Evolutionary conservation across 2,888 invertebrate genomes (phyloP).

Genomic region (Xestia rhomboidea): DNA sequence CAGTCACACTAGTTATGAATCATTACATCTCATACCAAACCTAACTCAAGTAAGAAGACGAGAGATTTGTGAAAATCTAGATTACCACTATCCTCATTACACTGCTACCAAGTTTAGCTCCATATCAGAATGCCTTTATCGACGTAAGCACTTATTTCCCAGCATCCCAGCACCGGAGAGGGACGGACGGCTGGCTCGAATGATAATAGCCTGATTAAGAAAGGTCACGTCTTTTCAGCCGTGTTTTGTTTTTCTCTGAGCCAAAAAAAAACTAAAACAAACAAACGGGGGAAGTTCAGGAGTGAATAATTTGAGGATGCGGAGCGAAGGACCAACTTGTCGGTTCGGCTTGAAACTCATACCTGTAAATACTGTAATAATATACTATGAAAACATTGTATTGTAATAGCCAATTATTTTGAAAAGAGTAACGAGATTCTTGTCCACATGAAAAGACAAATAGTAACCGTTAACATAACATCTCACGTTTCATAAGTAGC

Average conservation of each 20-base stretch:
- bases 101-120: conserved; percentile 63
- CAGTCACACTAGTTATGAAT: background rate
- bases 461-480: background rate
- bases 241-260: conserved; percentile 68
- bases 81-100: conserved; percentile 74
- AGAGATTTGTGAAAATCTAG: conserved; percentile 82
- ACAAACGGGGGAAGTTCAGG: conserved; percentile 56
- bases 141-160: conserved; percentile 69
- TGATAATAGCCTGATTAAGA: conserved; percentile 87
- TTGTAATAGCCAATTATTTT: background rate
- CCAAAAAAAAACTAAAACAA: conserved; percentile 63
- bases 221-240: conserved; percentile 79
- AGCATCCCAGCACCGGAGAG: conserved; percentile 45
- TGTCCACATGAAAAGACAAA: no score
- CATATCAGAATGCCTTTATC: conserved; percentile 74
- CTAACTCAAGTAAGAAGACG: conserved; percentile 63
- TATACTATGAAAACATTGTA: background rate
- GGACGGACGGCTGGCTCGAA: conserved; percentile 77
- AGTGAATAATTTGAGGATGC: conserved; percentile 40
- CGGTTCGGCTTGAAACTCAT: background rate
- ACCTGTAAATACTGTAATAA: background rate
- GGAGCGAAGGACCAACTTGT: background rate
- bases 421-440: background rate
- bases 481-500: background rate
- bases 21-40: background rate